Conservation (phyloP, 2,888 invertebrate genomes). For the Drosophila infuscata region DNA sequence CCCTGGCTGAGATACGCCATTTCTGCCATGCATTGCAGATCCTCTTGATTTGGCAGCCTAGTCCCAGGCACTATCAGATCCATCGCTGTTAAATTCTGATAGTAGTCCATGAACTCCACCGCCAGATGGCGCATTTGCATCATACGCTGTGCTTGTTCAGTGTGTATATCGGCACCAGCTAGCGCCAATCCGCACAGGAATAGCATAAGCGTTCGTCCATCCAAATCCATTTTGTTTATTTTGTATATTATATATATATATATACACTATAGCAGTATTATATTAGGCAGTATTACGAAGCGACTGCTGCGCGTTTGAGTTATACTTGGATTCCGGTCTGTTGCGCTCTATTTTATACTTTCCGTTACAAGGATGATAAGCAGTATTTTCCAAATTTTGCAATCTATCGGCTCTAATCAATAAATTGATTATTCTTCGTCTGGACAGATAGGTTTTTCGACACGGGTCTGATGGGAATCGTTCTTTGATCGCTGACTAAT, state of each 20-base stretch:
- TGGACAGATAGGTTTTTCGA: slow-evolving; percentile 2
- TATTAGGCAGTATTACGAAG: neutral
- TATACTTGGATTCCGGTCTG: neutral
- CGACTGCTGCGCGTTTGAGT: neutral
- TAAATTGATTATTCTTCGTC: slow-evolving; percentile 6
- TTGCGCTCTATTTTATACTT: slow-evolving; percentile 20
- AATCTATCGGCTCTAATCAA: slow-evolving; percentile 19
- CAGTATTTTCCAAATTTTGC: neutral
- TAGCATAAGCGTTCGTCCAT: neutral
- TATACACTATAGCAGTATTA: too few species aligned
- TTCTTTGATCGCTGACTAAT: neutral
- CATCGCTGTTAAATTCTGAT: slow-evolving; percentile 35
- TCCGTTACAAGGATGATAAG: neutral
- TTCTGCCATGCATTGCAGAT: slow-evolving; percentile 49
- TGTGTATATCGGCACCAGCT: neutral
- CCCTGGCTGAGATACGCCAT: slow-evolving; percentile 24
- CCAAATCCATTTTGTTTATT: slow-evolving; percentile 1
- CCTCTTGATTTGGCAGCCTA: slow-evolving; percentile 27
- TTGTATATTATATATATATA: neutral
- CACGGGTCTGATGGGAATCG: neutral
- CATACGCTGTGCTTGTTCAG: slow-evolving; percentile 9
- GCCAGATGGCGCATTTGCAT: slow-evolving; percentile 46
- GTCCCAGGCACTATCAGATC: slow-evolving; percentile 15
- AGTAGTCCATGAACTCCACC: slow-evolving; percentile 58
- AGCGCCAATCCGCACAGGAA: slow-evolving; percentile 9